Evolutionary conservation across 2,113 vertebrate species (phyloP).

Genomic region (Ginglymostoma cirratum): DNA sequence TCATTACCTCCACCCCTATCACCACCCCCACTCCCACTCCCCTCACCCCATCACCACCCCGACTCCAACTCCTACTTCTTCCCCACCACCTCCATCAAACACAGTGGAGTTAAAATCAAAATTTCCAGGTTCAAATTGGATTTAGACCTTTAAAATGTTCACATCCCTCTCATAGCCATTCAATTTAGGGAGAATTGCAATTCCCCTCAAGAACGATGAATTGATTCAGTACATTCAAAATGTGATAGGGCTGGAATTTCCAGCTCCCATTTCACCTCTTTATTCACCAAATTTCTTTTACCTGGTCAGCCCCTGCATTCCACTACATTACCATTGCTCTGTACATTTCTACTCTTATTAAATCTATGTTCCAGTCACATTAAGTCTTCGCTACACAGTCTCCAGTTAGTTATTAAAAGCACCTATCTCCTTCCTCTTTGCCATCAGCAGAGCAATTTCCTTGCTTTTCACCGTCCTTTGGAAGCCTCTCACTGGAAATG

Average conservation of each 20-base stretch:
- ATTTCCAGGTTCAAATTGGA: too few relatives aligned
- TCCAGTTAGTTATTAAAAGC: not conserved
- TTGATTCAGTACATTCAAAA: not conserved
- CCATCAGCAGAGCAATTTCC: not conserved
- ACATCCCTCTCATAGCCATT: not conserved
- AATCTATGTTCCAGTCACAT: not conserved
- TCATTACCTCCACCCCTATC: too few relatives aligned
- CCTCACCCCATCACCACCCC: too few relatives aligned
- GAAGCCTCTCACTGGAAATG: not conserved
- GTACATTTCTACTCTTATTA: not conserved
- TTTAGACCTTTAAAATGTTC: not conserved
- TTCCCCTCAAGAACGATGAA: not conserved
- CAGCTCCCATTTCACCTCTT: not conserved
- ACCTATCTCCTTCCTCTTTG: not conserved
- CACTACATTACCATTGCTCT: not conserved
- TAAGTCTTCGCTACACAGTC: not conserved
- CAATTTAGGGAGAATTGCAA: not conserved
- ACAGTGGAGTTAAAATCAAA: too few relatives aligned
- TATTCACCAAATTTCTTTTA: not conserved
- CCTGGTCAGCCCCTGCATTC: not conserved
- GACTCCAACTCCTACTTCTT: too few relatives aligned
- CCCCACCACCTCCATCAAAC: too few relatives aligned
- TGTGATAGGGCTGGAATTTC: not conserved
- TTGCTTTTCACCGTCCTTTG: not conserved
- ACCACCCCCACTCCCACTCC: too few relatives aligned